Evolutionary conservation across 2,888 invertebrate species (phyloP).

Genomic region (Digitonthophagus gazella): DNA sequence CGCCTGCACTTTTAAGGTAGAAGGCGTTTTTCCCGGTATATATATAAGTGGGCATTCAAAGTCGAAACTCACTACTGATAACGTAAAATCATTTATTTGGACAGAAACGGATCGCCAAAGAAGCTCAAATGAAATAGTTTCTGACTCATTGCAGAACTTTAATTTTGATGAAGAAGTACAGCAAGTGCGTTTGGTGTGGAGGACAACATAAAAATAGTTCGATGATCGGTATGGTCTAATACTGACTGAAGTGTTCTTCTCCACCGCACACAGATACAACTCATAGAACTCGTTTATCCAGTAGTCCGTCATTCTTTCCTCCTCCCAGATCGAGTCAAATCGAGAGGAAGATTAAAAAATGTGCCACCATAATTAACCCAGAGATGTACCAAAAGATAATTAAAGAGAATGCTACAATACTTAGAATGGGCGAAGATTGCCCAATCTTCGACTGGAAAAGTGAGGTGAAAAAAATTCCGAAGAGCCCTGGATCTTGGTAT

Average conservation of each 20-base stretch:
- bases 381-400: constrained; percentile 5
- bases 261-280: constrained; percentile 6
- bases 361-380: not conserved
- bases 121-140: too few relatives aligned
- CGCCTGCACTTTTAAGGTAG: too few relatives aligned
- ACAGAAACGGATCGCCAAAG: too few relatives aligned
- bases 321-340: not conserved
- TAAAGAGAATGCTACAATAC: constrained; percentile 25
- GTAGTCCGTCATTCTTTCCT: constrained; percentile 13
- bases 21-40: too few relatives aligned
- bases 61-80: too few relatives aligned
- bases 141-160: too few relatives aligned
- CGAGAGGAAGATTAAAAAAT: too few relatives aligned
- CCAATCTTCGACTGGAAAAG: constrained; percentile 27
- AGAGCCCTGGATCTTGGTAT: constrained; percentile 25
- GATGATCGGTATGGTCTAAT: not conserved
- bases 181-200: constrained; percentile 9
- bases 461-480: constrained; percentile 24
- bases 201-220: constrained; percentile 9
- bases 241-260: too few relatives aligned
- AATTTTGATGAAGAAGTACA: too few relatives aligned
- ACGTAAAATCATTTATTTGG: too few relatives aligned
- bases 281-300: constrained; percentile 11
- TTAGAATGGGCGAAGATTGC: constrained; percentile 21
- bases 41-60: too few relatives aligned